Percentiles rank a stretch among this genome's conserved stretches.
These are phyloP conservation scores for Ochotona princeps DNA, from an alignment of 2,113 vertebrate species.

Conservation along the genomic window DNA sequence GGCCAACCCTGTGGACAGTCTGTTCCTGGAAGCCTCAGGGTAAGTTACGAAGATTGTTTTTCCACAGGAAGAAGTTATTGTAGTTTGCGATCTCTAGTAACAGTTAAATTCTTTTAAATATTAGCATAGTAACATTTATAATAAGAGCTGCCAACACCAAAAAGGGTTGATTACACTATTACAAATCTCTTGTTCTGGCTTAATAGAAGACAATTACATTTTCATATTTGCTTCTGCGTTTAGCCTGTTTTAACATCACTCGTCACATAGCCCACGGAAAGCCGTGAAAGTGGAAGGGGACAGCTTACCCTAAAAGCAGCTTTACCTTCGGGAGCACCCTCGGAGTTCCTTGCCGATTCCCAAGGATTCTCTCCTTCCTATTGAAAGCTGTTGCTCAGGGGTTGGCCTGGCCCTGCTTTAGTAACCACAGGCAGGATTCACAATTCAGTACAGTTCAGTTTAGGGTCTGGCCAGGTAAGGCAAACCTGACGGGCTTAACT, in stretches of 20 bases:
- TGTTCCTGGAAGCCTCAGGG: not conserved
- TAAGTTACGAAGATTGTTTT: constrained; percentile 28
- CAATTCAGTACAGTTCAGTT: too few species aligned
- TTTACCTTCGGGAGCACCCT: not conserved
- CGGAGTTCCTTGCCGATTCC: not conserved
- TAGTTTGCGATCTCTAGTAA: not conserved
- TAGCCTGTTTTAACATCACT: not conserved
- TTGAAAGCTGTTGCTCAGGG: not conserved
- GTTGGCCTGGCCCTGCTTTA: too few species aligned
- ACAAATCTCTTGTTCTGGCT: not conserved
- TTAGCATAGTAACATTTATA: not conserved
- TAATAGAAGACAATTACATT: not conserved
- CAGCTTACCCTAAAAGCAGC: not conserved
- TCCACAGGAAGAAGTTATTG: not conserved
- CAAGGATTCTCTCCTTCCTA: not conserved
- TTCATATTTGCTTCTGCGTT: constrained; percentile 22
- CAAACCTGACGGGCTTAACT: too few species aligned
- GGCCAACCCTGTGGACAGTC: not conserved
- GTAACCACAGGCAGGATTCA: too few species aligned
- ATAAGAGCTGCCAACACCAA: not conserved
- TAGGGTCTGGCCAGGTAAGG: too few species aligned
- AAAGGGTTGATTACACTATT: not conserved
- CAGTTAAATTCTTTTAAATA: not conserved
- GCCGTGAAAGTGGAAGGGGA: not conserved
- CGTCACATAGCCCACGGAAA: not conserved